Evolutionary conservation across 2,113 vertebrate genomes (phyloP).

Genomic region (Sarotherodon lohbergeri): DNA sequence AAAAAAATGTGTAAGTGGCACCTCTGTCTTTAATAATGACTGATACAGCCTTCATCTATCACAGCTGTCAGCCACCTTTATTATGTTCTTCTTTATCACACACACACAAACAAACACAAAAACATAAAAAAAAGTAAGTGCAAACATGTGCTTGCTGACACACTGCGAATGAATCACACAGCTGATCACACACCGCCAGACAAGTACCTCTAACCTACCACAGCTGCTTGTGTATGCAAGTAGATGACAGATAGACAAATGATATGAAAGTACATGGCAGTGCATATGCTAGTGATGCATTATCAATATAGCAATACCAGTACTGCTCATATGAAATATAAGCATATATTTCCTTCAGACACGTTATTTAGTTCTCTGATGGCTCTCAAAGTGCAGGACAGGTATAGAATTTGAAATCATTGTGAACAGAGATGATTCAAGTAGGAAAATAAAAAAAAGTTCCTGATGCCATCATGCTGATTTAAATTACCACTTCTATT

Average conservation of each 20-base stretch:
- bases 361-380: not conserved
- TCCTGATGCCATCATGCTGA: not conserved
- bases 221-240: not conserved
- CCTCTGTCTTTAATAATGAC: constrained; percentile 25
- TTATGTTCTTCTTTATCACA: not conserved
- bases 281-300: not conserved
- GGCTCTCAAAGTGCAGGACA: not conserved
- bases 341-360: not conserved
- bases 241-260: not conserved
- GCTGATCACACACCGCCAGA: not conserved
- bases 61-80: constrained; percentile 17
- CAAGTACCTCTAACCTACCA: not conserved
- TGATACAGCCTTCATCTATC: constrained; percentile 10
- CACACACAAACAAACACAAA: not conserved
- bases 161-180: not conserved
- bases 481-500: not conserved
- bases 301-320: not conserved
- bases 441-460: not conserved
- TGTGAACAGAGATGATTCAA: not conserved
- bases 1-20: constrained; percentile 19
- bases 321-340: not conserved
- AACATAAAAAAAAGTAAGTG: not conserved
- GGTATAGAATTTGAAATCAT: not conserved
- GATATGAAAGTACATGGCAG: not conserved
- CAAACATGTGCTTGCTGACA: not conserved